Base-by-base conservation (phyloP, 2,113 vertebrate genomes). In the Crotophaga sulcirostris region DNA sequence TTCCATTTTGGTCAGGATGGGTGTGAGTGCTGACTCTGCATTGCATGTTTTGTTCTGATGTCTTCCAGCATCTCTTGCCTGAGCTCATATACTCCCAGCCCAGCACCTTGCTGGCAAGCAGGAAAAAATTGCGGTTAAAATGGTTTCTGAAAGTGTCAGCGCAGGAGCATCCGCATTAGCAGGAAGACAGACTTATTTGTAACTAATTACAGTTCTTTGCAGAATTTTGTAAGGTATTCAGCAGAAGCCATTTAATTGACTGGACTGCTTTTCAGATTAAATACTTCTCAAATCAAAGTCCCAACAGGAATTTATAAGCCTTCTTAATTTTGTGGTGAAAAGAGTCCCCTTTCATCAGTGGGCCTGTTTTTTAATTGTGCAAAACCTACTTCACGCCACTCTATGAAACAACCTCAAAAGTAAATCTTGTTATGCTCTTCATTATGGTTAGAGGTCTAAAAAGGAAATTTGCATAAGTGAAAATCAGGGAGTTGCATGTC, bases 1-100 rank as follows among this genome's bases (percentile, higher is more conserved):
- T 55, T 77, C 4, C 0, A 23, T 7, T 16, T 9, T 2, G 7
- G 51, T 14, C 16, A 4, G 56, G 23, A 5, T 0, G 1, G 58
- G 7, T 15, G 40, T 10, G 4, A 21, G 28, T n/a, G 47, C 66
- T 47, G 55, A 23, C n/a, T 78, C 23, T 5, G 69, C 26, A 8
- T 74, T 3, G 1, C 59, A 36, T 3, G 9, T 13, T 40, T 0
- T 10, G 8, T 20, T 34, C 23, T 2, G 2, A 29, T 25, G 11
- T 47, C 58, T 29, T 47, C 75, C 64, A 70, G 60, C 45, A 33
- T 77, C 60, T 60, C 40, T 64, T 0, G 1, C 44, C 49, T 45
- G 40, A 60, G 44, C 33, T 36, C 23, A 8, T 20, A 33, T 4
- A 1, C n/a, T 81, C 54, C 55, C 17, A 45, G 16, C 36, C 36